Conservation (phyloP, 23 tunicate genomes). For the Ciona savignyi region DNA sequence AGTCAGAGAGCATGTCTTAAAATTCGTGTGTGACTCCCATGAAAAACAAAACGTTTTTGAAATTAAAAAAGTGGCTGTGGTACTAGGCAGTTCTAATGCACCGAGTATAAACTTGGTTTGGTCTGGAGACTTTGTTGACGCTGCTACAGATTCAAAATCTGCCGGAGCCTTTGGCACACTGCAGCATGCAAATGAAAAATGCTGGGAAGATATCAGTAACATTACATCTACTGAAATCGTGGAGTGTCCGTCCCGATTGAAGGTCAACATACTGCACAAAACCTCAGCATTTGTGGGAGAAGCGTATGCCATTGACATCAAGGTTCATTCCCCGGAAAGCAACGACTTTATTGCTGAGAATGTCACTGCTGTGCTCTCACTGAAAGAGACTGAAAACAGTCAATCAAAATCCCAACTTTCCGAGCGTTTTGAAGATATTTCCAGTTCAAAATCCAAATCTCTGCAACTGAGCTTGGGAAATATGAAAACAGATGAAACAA, state of each 20-base stretch:
- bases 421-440: background rate
- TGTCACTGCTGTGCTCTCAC: constrained; percentile 13
- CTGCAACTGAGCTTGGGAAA: constrained; percentile 20
- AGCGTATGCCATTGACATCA: constrained; percentile 25
- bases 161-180: too few species aligned
- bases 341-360: constrained; percentile 22
- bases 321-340: constrained; percentile 29
- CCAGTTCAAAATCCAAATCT: constrained; percentile 12
- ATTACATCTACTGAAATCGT: constrained; percentile 12
- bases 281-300: constrained; percentile 65
- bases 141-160: too few species aligned
- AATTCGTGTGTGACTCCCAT: too few species aligned
- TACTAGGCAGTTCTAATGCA: background rate
- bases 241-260: constrained; percentile 37
- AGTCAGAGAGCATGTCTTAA: too few species aligned
- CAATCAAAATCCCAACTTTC: constrained; percentile 9
- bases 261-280: constrained; percentile 25
- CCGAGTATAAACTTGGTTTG: too few species aligned
- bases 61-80: constrained; percentile 9
- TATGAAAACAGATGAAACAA: constrained; percentile 21
- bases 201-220: constrained; percentile 30
- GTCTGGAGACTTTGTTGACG: too few species aligned
- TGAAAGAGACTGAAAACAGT: constrained; percentile 17
- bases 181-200: too few species aligned
- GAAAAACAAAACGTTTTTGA: too few species aligned